A percentile compares a stretch with the other conserved stretches of the same genome.
Conservation (phyloP, 2,888 invertebrate species). For the Stegophylla sp. region DNA sequence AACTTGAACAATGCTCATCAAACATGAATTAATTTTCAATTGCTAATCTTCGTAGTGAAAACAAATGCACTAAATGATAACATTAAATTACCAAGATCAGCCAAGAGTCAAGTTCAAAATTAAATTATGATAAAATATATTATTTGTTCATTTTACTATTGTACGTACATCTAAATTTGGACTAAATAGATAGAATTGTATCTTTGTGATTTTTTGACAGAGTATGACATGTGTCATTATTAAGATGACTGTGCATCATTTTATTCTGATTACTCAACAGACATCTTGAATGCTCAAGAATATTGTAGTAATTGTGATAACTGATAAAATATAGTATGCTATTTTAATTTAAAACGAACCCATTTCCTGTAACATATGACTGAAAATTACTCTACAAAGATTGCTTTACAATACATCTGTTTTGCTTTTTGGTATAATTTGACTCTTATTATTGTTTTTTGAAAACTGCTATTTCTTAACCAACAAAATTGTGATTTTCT, state of each 20-base stretch:
- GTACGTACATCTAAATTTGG: not conserved
- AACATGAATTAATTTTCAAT: not conserved
- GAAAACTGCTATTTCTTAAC: not conserved
- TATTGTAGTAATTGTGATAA: not conserved
- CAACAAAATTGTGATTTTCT: slow-evolving; percentile 10
- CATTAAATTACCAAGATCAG: not conserved
- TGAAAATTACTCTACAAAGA: not conserved
- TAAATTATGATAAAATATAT: not conserved
- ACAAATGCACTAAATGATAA: not conserved
- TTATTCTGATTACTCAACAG: not conserved
- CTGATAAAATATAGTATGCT: not conserved
- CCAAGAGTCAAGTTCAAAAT: slow-evolving; percentile 15
- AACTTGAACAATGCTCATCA: not conserved
- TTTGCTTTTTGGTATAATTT: not conserved
- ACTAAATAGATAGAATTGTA: not conserved
- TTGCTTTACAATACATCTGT: not conserved
- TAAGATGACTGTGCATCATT: not conserved
- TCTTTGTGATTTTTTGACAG: not conserved
- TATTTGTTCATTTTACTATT: not conserved
- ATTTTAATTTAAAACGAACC: not conserved
- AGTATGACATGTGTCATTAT: not conserved
- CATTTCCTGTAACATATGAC: not conserved
- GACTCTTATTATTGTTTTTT: slow-evolving; percentile 13
- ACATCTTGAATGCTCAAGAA: not conserved
- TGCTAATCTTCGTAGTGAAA: not conserved